Base-by-base conservation (phyloP, 2,797 vertebrate species). In the Sebastolobus altivelis region DNA sequence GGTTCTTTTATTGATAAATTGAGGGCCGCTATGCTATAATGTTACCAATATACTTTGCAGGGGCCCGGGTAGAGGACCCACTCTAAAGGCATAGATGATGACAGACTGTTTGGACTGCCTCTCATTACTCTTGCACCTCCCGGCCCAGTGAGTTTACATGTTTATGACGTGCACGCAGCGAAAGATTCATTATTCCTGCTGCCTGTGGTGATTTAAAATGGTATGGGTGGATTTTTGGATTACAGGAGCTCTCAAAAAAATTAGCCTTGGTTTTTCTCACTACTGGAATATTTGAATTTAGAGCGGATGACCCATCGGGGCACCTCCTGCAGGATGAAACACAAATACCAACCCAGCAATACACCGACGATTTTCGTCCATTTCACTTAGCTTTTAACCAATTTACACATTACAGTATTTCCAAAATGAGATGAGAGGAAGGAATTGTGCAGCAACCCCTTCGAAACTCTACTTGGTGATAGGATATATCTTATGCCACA, bases 1-100 rank as follows among this genome's bases (percentile, higher is more conserved):
- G 85, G 89, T 87, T 92, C 86, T 93, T 93, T 91, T 92, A 94
- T 93, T 95, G 94, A 93, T 94, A 92, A 93, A 93, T 94, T 82
- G 86, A 88, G 88, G 84, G 35, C 67, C 58, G 79, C 89, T 89
- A 83, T 88, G 93, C 89, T 90, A 87, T 93, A 93, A 92, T 92
- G 90, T 88, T 89, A 90, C 86, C 92, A 91, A 92, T 92, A 91
- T 90, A 90, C 85, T 89, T 89, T 82, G 83, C 80, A 72, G 72
- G 75, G 86, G 68, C 80, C 69, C 3, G 66, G 35, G 75, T 87
- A 80, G 83, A 89, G 79, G 75, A 89, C 75, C 83, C 82, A 84
- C 82, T 92, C 86, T 87, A 85, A 92, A 91, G 79, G 91, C 90
- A 92, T 65, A 89, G 92, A 94, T 91, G 93, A 93, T 93, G 92